Evolutionary conservation across 2,113 vertebrate species (phyloP).

Genomic region (Microtus montanus): DNA sequence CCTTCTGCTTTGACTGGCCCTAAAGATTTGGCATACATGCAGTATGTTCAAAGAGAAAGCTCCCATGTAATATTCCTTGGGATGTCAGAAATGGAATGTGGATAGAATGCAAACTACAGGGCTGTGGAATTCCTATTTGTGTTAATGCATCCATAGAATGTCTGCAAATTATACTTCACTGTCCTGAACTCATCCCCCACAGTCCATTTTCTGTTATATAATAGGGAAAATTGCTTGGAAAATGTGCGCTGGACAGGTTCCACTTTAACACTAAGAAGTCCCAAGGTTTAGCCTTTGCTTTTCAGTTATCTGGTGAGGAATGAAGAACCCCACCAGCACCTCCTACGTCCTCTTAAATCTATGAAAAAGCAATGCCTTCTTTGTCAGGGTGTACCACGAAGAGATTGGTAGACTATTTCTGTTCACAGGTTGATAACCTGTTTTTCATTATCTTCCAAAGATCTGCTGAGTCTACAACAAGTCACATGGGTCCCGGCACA

Average conservation of each 20-base stretch:
- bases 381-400: not conserved
- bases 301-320: not conserved
- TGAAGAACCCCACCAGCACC: not conserved
- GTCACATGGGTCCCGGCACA: not conserved
- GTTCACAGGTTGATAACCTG: not conserved
- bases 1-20: not conserved
- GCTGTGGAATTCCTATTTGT: not conserved
- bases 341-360: rapidly evolving
- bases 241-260: not conserved
- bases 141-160: not conserved
- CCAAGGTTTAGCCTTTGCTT: not conserved
- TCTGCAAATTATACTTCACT: not conserved
- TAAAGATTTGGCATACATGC: not conserved
- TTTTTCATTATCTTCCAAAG: not conserved
- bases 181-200: not conserved
- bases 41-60: not conserved
- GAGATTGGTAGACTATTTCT: not conserved
- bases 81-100: not conserved
- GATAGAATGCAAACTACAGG: not conserved
- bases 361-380: not conserved
- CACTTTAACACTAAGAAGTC: not conserved
- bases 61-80: not conserved
- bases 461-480: not conserved
- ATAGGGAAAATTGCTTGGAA: not conserved
- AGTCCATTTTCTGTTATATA: not conserved